A percentile compares a stretch with the other conserved stretches of the same genome.
These are phyloP conservation scores for Dryadula phaetusa DNA, from an alignment of 2,888 invertebrate genomes.

Conservation along the genomic window DNA sequence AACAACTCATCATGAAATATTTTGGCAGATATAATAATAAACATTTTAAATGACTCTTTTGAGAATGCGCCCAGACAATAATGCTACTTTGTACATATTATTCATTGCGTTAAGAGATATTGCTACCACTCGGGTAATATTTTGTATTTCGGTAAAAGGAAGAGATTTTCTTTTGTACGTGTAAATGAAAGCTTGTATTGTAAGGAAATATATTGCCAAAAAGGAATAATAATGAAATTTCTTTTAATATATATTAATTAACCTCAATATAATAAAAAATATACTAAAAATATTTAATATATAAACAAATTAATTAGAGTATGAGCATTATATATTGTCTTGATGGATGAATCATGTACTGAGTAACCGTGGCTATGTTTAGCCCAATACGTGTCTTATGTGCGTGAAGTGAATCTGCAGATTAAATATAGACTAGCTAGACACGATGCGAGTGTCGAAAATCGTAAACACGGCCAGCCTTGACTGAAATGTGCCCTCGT, in stretches of 20 bases:
- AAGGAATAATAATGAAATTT: not conserved
- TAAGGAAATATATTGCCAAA: not conserved
- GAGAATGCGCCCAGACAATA: slow-evolving; percentile 38
- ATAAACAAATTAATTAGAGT: not conserved
- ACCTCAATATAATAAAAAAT: not conserved
- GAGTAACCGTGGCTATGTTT: slow-evolving; percentile 32
- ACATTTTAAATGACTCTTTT: slow-evolving; percentile 42
- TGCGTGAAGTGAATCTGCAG: slow-evolving; percentile 28
- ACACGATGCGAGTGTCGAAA: slow-evolving; percentile 34
- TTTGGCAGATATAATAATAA: slow-evolving; percentile 43
- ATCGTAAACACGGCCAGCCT: slow-evolving; percentile 48
- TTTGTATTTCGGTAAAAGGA: slow-evolving; percentile 16
- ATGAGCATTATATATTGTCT: slow-evolving; percentile 24
- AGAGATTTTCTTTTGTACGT: slow-evolving; percentile 1
- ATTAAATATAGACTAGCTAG: slow-evolving; percentile 29
- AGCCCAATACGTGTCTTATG: slow-evolving; percentile 32
- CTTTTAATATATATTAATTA: too few relatives aligned
- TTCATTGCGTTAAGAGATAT: slow-evolving; percentile 38
- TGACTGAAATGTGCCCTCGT: slow-evolving; percentile 44
- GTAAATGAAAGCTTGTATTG: not conserved
- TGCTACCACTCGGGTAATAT: slow-evolving; percentile 28
- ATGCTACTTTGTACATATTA: slow-evolving; percentile 36
- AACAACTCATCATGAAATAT: slow-evolving; percentile 43
- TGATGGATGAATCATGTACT: slow-evolving; percentile 33
- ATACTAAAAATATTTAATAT: not conserved